Evolutionary conservation across 2,113 vertebrate species (phyloP).

Genomic region (Cebidichthys violaceus): DNA sequence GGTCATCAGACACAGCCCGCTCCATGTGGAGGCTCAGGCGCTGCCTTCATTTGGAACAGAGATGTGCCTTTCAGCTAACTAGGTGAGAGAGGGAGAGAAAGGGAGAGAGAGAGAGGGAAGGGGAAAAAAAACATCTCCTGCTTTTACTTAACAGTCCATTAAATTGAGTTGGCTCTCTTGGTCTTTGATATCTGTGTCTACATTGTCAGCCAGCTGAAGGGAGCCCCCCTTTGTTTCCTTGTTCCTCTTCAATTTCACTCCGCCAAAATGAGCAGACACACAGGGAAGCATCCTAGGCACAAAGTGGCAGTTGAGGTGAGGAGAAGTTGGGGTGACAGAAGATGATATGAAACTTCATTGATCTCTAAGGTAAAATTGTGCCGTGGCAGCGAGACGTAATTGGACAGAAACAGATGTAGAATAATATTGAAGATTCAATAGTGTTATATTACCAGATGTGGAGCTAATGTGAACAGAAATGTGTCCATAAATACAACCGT

Average conservation of each 20-base stretch:
- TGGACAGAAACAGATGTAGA: slow-evolving; percentile 28
- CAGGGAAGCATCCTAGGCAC: slow-evolving; percentile 26
- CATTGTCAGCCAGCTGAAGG: slow-evolving; percentile 30
- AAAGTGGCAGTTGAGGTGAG: slow-evolving; percentile 39
- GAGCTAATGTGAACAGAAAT: background rate
- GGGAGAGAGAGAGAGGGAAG: slow-evolving; percentile 1
- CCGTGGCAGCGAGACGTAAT: background rate
- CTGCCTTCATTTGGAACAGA: slow-evolving; percentile 66
- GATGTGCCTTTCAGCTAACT: slow-evolving; percentile 58
- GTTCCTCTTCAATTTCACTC: slow-evolving; percentile 57
- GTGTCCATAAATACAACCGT: background rate
- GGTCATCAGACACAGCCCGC: slow-evolving; percentile 70
- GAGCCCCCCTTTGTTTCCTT: slow-evolving; percentile 47
- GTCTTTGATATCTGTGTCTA: slow-evolving; percentile 70
- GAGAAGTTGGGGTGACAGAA: slow-evolving; percentile 36
- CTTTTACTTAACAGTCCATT: slow-evolving; percentile 66
- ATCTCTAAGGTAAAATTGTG: slow-evolving; percentile 37
- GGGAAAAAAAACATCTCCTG: slow-evolving; percentile 19
- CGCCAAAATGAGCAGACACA: slow-evolving; percentile 36
- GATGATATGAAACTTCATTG: slow-evolving; percentile 39
- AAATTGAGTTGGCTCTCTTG: slow-evolving; percentile 60
- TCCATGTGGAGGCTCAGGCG: slow-evolving; percentile 60
- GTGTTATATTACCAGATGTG: slow-evolving; percentile 13
- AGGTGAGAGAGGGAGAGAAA: slow-evolving; percentile 39
- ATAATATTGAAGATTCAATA: slow-evolving; percentile 2